Conservation (phyloP, 2,113 vertebrate species). For the Narcine bancroftii region DNA sequence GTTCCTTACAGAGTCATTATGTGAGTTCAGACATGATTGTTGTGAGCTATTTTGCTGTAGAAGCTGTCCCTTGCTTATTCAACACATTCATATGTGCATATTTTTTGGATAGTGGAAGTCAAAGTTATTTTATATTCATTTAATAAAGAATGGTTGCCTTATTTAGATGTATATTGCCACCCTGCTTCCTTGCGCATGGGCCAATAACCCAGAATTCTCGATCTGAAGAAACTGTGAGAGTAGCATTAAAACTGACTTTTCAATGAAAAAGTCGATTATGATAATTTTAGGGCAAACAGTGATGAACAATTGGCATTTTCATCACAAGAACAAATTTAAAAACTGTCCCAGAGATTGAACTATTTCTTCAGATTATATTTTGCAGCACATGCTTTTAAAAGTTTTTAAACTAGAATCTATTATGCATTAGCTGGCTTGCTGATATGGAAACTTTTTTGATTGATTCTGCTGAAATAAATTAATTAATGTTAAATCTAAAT, state of each 20-base stretch:
- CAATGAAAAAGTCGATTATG: neutral
- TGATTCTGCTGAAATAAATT: neutral
- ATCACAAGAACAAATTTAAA: neutral
- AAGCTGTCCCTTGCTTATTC: neutral
- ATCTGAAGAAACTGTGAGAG: neutral
- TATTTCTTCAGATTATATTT: neutral
- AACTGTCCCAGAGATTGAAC: neutral
- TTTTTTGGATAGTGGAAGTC: conserved; percentile 8
- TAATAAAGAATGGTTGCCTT: neutral
- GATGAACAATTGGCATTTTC: neutral
- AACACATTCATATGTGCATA: neutral
- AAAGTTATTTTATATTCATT: neutral
- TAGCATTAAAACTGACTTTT: neutral
- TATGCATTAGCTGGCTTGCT: neutral
- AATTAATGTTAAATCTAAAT: no score
- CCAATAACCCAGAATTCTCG: neutral
- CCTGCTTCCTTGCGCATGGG: neutral
- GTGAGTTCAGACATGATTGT: neutral
- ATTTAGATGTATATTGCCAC: neutral
- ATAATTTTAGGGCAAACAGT: neutral
- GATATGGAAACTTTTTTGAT: neutral
- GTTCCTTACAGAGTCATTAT: neutral
- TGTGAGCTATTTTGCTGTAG: neutral
- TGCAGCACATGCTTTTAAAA: neutral
- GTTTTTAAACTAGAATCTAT: neutral